Percentiles rank a stretch among this genome's conserved stretches.
Evolutionary conservation across 2,113 vertebrate species (phyloP).

Genomic region (Mus pahari): DNA sequence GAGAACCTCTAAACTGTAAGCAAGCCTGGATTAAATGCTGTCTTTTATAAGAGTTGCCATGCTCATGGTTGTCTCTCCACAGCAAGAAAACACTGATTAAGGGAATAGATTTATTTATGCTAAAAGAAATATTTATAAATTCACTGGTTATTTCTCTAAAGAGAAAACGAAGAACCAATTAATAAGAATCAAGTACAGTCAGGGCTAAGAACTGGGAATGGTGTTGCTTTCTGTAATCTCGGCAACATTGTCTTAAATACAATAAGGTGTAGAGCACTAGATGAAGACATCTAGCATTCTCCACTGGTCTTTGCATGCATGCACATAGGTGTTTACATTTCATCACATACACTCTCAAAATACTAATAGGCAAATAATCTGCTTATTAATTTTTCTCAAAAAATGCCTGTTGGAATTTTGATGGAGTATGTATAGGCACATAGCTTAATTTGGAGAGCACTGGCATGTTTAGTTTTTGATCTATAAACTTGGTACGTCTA

Average conservation of each 20-base stretch:
- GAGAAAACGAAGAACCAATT: constrained; percentile 28
- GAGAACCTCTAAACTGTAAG: neutral
- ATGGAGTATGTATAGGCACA: neutral
- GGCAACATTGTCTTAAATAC: neutral
- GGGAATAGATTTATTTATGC: constrained; percentile 35
- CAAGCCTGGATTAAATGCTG: neutral
- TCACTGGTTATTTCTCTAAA: constrained; percentile 26
- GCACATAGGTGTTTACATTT: neutral
- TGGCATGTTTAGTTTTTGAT: neutral
- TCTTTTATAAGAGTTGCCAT: neutral
- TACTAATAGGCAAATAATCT: neutral
- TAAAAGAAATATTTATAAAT: neutral
- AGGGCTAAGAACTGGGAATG: neutral
- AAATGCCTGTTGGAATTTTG: neutral
- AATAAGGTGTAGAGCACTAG: neutral
- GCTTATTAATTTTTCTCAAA: neutral
- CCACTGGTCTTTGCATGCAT: neutral
- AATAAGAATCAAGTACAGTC: neutral
- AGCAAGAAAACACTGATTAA: neutral
- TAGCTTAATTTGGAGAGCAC: neutral
- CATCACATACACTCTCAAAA: neutral
- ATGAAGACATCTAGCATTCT: neutral
- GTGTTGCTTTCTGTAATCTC: neutral
- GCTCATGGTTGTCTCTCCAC: neutral
- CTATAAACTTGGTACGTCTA: neutral